Evolutionary conservation across 2,888 invertebrate genomes (phyloP), one percentile per base, ranked within the genome.

Genomic region (Latrodectus hesperus): DNA sequence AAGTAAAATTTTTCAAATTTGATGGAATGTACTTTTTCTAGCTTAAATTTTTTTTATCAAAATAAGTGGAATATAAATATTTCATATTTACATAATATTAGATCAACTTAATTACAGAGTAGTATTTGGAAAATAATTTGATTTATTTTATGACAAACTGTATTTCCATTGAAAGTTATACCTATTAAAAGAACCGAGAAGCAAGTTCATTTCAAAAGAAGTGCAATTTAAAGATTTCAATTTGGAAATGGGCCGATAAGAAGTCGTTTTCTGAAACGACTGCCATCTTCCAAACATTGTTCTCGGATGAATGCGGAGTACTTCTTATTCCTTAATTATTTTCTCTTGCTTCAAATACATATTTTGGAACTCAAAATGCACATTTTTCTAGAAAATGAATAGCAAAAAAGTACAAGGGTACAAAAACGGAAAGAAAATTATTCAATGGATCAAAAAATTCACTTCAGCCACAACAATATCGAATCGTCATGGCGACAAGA

Each of bases 321-420:
- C 76, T 76, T 72, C 86, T 86, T 81, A 86, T 86, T 76, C 81
- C 86, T 80, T 86, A 86, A 86, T 86, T 86, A 86, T 86, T 86
- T 73, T 85, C 76, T 80, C 86, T 81, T 86, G 86, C 81, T 81
- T 60, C 82, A 22, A 72, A 16, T 16, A 73, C 26, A 73, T 26
- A 70, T 53, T 76, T 78, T 78, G 16, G n/a, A 52, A 67, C 76
- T 64, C 51, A 22, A 22, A 22, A 22, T 22, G 22, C 22, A 22
- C 22, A 22, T 22, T 22, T 22, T 22, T 1, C 22, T 22, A 22
- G 55, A 74, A 22, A 1, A 52, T 14, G 60, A 55, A 67, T 14
- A 17, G 51, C 22, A 81, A 74, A 65, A 60, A 75, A 70, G 49
- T 70, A 70, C 49, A 82, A 71, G 22, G 53, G 76, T 78, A 75